phyloP scores from a whole-genome alignment of 2,113 vertebrate species.

The Thunnus thynnus region DNA sequence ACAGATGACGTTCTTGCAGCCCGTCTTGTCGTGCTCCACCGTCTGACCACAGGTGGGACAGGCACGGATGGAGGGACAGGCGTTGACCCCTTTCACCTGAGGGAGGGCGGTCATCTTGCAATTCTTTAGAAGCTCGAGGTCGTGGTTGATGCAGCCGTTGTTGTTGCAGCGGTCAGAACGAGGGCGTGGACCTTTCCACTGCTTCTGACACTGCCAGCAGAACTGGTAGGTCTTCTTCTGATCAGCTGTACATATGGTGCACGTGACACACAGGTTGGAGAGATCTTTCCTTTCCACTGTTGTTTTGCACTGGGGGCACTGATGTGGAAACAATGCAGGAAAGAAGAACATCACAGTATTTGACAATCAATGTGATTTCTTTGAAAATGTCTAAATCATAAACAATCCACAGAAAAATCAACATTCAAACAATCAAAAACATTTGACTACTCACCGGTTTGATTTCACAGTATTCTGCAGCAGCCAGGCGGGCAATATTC shows the following conservation, averaged over 20 bases:
- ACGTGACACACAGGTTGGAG: constrained; percentile 54
- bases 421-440: not conserved
- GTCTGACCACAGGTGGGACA: constrained; percentile 80
- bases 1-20: constrained; percentile 80
- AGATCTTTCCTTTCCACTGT: constrained; percentile 24
- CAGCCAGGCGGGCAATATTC: constrained; percentile 66
- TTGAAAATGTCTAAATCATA: no score
- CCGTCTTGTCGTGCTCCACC: constrained; percentile 71
- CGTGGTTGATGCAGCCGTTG: constrained; percentile 58
- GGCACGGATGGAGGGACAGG: constrained; percentile 73
- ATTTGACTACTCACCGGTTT: constrained; percentile 51
- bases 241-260: constrained; percentile 45
- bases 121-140: constrained; percentile 45
- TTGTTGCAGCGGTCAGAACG: constrained; percentile 66
- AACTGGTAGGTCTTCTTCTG: constrained; percentile 57
- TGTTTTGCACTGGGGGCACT: constrained; percentile 55
- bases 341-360: no score
- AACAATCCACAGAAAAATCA: no score
- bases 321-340: not conserved
- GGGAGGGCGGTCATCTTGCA: constrained; percentile 31
- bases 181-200: constrained; percentile 68
- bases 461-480: constrained; percentile 64
- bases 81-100: not conserved
- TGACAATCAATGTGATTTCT: no score
- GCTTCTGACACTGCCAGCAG: constrained; percentile 80